Base-by-base conservation (phyloP, 1,140 invertebrate species). In the Carcinoscorpius rotundicauda region DNA sequence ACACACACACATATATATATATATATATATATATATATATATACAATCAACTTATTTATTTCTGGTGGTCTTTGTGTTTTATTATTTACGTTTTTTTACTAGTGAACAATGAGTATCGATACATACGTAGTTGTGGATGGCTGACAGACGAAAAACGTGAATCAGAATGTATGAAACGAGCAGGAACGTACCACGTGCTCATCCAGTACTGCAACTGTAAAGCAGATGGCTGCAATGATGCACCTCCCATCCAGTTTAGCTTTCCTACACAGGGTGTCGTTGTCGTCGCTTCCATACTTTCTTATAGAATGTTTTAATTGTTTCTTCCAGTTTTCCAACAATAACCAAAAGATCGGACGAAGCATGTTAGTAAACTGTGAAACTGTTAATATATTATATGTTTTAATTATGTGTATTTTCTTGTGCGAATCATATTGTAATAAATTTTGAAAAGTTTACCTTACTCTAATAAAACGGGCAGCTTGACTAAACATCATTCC, bases 141-240 rank as follows among this genome's bases (percentile, higher is more conserved):
- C 63, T 69, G 9, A 50, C 60, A 29, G 51, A 61, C 10, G 51
- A 66, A 29, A 59, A 51, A 29, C 51, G 53, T 48, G 55, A 58
- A 51, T n/a, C 49, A 8, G 52, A 61, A 11, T 69, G 67, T 49
- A 60, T 67, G n/a, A 68, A 66, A 11, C 52, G 66, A 53, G 60
- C 67, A 6, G 67, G 67, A 3, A 68, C 67, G 49, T 68, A 66
- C 51, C 60, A 62, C 58, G 67, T 69, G 9, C 52, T 69, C 49
- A 55, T 69, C 53, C 67, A 69, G 55, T 67, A 58, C 52, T 69
- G 67, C 58, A 52, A 49, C 10, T 69, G 67, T 52, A 61, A 67
- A 52, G 5, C 49, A 52, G 66, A 69, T 60, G 66, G 61, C 50
- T 69, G 67, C 60, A 69, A 69, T 56, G n/a, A 11, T 11, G 56